A percentile compares a stretch with the other conserved stretches of the same genome.
Conservation (phyloP, 2,797 vertebrate genomes). For the Sebastes flavidus region DNA sequence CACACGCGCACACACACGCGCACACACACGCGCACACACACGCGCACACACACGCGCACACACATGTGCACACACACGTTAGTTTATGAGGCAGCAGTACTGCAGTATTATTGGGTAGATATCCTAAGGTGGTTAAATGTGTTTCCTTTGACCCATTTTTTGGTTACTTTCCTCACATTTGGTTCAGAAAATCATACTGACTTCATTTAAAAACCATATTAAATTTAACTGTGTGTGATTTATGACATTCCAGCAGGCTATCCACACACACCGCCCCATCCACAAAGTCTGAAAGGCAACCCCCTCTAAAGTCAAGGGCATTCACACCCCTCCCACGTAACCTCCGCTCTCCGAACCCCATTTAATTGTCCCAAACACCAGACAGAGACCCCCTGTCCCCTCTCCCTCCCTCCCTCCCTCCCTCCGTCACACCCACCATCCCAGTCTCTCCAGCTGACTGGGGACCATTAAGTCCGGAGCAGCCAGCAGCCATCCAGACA, state of each 20-base stretch:
- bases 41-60: background rate
- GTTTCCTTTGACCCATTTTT: background rate
- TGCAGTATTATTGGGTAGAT: background rate
- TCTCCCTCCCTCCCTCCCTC: background rate
- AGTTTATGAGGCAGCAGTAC: background rate
- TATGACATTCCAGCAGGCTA: constrained; percentile 19
- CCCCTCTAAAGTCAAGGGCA: constrained; percentile 28
- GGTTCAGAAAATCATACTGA: background rate
- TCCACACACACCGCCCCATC: background rate
- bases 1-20: background rate
- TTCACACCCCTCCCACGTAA: constrained; percentile 47
- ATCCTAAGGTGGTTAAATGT: background rate
- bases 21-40: background rate
- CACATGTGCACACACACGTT: background rate
- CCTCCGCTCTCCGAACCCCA: constrained; percentile 36
- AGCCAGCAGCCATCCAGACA: constrained; percentile 70
- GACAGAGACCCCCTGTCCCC: constrained; percentile 51
- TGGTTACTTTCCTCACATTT: background rate
- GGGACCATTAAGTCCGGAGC: constrained; percentile 68
- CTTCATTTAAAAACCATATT: background rate
- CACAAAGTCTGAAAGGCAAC: constrained; percentile 18
- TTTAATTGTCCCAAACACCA: constrained; percentile 56
- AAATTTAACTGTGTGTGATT: background rate
- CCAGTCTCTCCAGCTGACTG: constrained; percentile 73
- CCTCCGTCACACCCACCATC: constrained; percentile 31